Evolutionary conservation across 92 coral and sea anemone species (phyloP).

Genomic region (Ricordea florida): DNA sequence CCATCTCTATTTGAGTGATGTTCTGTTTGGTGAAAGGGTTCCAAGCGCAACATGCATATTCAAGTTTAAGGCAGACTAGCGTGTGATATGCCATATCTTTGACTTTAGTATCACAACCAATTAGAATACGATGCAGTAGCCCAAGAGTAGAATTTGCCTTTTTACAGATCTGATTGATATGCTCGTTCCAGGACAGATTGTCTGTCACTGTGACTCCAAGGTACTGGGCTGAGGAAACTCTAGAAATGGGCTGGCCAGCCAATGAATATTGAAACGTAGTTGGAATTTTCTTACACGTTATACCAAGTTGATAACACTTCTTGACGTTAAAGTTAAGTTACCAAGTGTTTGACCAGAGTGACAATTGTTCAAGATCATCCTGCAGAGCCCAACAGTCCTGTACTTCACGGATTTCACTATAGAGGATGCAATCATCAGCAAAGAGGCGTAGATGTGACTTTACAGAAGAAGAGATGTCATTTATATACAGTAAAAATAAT

Average conservation of each 20-base stretch:
- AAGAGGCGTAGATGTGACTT: constrained; percentile 45
- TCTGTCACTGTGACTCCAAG: constrained; percentile 24
- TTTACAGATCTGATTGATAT: constrained; percentile 30
- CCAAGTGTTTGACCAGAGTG: constrained; percentile 39
- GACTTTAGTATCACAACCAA: constrained; percentile 29
- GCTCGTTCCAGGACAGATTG: constrained; percentile 41
- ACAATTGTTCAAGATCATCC: constrained; percentile 41
- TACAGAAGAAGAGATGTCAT: constrained; percentile 11
- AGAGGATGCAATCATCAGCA: constrained; percentile 56
- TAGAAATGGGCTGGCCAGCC: constrained; percentile 21
- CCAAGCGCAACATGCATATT: constrained; percentile 45
- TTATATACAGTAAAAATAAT: constrained; percentile 47
- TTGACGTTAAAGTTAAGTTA: constrained; percentile 41
- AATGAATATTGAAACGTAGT: no score
- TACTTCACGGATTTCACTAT: constrained; percentile 21
- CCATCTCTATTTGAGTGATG: constrained; percentile 33
- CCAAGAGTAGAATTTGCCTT: constrained; percentile 63
- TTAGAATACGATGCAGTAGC: constrained; percentile 27
- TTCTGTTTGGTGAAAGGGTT: constrained; percentile 37
- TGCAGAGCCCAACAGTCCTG: constrained; percentile 31
- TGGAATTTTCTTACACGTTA: constrained; percentile 44
- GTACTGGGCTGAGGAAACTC: constrained; percentile 44
- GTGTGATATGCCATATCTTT: constrained; percentile 32
- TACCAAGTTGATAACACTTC: constrained; percentile 56
- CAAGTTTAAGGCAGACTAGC: constrained; percentile 21